A percentile compares a stretch with the other conserved stretches of the same genome.
phyloP scores from a whole-genome alignment of 1,140 invertebrate species.

The Chelonus insularis region DNA sequence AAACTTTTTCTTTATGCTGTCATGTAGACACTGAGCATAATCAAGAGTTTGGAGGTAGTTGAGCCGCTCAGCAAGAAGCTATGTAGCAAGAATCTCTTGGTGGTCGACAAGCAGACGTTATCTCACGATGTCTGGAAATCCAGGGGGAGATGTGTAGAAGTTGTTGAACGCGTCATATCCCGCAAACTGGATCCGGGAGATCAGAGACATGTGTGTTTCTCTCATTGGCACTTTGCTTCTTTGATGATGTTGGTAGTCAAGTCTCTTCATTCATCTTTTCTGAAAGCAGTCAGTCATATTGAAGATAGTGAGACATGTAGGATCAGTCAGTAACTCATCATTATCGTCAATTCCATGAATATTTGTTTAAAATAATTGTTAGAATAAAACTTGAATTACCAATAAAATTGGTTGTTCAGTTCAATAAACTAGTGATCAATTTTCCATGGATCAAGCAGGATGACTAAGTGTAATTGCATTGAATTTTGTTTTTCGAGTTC shows the following conservation, averaged over 20 bases:
- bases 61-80: no score
- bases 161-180: not conserved
- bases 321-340: no score
- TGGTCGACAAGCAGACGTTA: not conserved
- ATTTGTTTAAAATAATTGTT: no score
- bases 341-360: no score
- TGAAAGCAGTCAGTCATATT: not conserved
- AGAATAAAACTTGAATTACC: no score
- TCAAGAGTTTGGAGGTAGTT: no score
- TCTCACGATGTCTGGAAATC: conserved; percentile 8
- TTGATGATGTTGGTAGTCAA: not conserved
- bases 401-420: no score
- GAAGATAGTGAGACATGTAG: not conserved
- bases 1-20: no score
- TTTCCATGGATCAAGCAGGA: not conserved
- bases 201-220: not conserved
- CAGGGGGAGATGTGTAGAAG: not conserved
- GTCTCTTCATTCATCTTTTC: conserved; percentile 6
- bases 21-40: no score
- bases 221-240: not conserved
- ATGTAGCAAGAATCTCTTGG: not conserved
- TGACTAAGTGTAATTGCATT: not conserved
- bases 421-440: no score
- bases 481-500: not conserved
- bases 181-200: not conserved